These are phyloP conservation scores for Procambarus virginalis DNA, from an alignment of 1,140 invertebrate genomes.

Conservation along the genomic window DNA sequence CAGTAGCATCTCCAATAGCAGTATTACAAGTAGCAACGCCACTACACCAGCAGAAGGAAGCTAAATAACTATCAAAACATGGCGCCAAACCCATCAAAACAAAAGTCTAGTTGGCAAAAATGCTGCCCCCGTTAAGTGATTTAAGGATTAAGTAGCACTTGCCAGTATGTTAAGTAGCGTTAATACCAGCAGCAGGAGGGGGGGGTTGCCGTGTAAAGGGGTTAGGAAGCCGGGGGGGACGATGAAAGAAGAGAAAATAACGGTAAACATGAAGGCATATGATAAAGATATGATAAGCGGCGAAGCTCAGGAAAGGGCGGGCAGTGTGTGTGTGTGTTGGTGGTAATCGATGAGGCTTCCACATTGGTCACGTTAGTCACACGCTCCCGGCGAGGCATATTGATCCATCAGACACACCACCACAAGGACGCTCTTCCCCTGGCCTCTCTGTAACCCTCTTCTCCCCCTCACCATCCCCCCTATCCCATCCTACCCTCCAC, in stretches of 20 bases:
- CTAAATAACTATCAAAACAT: no score
- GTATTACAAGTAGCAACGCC: no score
- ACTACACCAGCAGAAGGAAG: neutral
- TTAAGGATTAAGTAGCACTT: no score
- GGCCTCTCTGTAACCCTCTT: neutral
- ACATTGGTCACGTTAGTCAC: conserved; percentile 20
- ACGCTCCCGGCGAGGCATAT: neutral
- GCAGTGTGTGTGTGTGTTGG: neutral
- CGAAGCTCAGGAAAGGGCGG: neutral
- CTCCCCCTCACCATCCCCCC: no score
- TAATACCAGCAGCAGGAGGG: neutral
- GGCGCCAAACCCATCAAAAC: no score
- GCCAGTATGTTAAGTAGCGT: neutral
- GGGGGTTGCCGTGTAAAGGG: neutral
- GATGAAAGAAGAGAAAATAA: neutral
- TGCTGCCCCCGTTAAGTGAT: no score
- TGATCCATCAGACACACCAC: conserved; percentile 4
- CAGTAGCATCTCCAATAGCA: neutral
- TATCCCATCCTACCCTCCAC: no score
- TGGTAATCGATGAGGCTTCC: conserved; percentile 23
- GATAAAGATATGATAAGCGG: neutral
- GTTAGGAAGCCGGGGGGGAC: neutral
- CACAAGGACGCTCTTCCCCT: conserved; percentile 7
- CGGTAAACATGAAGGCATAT: neutral
- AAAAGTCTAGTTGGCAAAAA: no score